Conservation (phyloP, 2,888 invertebrate species). For the Parascotia fuliginaria region DNA sequence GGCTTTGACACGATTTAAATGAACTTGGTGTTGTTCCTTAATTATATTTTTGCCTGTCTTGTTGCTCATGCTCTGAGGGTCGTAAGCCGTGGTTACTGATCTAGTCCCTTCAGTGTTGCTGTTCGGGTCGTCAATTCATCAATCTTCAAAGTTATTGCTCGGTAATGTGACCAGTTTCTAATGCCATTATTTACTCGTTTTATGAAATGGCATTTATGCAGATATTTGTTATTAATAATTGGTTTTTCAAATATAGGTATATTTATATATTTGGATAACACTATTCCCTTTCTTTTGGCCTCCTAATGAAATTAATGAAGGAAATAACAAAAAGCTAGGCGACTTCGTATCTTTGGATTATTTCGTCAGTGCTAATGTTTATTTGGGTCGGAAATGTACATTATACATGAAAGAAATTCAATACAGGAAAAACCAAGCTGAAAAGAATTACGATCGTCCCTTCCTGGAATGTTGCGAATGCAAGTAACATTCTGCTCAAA, state of each 20-base stretch:
- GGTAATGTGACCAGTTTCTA: not conserved
- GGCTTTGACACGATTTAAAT: slow-evolving; percentile 36
- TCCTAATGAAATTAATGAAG: slow-evolving; percentile 2
- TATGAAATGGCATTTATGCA: not conserved
- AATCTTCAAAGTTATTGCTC: slow-evolving; percentile 5
- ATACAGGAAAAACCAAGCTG: slow-evolving; percentile 45
- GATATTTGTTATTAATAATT: not conserved
- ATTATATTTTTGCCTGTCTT: slow-evolving; percentile 8
- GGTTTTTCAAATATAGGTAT: not conserved
- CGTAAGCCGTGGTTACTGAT: too few relatives aligned
- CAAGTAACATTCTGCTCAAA: slow-evolving; percentile 22
- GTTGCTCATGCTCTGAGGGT: too few relatives aligned
- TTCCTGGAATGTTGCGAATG: slow-evolving; percentile 31
- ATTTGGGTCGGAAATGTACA: slow-evolving; percentile 31
- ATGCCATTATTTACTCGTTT: not conserved
- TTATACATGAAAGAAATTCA: slow-evolving; percentile 49
- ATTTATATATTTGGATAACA: not conserved
- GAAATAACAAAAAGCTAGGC: not conserved
- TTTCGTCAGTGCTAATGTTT: slow-evolving; percentile 20
- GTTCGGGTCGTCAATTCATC: too few relatives aligned
- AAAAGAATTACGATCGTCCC: slow-evolving; percentile 43
- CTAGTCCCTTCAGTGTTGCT: too few relatives aligned
- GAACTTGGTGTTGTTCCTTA: slow-evolving; percentile 12
- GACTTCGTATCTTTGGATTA: slow-evolving; percentile 18
- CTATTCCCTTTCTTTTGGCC: not conserved